These are phyloP conservation scores for Ctenochaetus hawaiiensis DNA, from an alignment of 2,797 vertebrate species.

Conservation along the genomic window DNA sequence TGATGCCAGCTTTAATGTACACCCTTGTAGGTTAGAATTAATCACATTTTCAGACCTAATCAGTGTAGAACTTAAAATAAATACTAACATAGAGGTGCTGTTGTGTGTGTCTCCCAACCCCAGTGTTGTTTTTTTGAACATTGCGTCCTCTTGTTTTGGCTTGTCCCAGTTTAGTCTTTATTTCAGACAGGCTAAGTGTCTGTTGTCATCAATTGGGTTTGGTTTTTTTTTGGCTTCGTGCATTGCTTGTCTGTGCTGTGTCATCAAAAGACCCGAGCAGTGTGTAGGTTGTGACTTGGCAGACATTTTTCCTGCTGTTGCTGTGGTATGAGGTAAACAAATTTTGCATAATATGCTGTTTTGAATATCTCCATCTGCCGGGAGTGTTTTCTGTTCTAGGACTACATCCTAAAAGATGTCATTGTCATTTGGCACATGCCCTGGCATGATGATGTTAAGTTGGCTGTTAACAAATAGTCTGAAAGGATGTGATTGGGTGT, in stretches of 20 bases:
- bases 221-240: slow-evolving; percentile 2
- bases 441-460: background rate
- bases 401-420: background rate
- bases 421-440: background rate
- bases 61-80: background rate
- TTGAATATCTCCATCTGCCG: slow-evolving; percentile 13
- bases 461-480: background rate
- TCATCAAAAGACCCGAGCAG: slow-evolving; percentile 1
- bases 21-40: background rate
- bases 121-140: slow-evolving; percentile 5
- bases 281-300: background rate
- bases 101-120: background rate
- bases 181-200: slow-evolving; percentile 15
- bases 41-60: background rate
- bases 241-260: background rate
- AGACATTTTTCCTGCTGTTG: background rate
- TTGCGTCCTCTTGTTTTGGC: background rate
- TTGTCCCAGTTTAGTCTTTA: background rate
- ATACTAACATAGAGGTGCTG: background rate
- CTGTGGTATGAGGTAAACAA: background rate
- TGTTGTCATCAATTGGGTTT: slow-evolving; percentile 8
- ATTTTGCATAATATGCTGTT: slow-evolving; percentile 12
- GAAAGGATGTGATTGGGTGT: background rate
- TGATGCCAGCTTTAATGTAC: background rate
- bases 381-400: background rate